Percentiles rank a stretch among this genome's conserved stretches.
These are phyloP conservation scores for Rhinatrema bivittatum DNA, from an alignment of 2,797 vertebrate genomes.

Conservation along the genomic window DNA sequence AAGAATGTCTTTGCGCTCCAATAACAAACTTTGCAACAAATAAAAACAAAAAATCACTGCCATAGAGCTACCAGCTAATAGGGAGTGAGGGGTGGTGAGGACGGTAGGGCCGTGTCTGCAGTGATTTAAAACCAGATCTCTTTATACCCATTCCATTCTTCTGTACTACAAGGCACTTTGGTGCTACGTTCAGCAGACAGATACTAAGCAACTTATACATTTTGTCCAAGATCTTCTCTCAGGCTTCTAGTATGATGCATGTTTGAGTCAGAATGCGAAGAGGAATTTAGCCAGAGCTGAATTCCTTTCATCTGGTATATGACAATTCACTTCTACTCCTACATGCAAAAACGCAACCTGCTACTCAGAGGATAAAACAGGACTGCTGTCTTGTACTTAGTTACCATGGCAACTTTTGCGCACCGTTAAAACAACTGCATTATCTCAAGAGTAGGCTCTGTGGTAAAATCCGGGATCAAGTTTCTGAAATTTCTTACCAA, in stretches of 20 bases:
- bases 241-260: background rate
- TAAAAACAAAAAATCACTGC: background rate
- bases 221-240: background rate
- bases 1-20: background rate
- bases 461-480: background rate
- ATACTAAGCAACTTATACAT: background rate
- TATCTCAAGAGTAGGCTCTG: background rate
- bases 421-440: background rate
- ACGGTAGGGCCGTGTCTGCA: background rate
- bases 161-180: too few species aligned
- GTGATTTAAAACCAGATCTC: background rate
- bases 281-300: too few species aligned
- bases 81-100: too few species aligned
- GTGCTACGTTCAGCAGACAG: too few species aligned
- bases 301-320: too few species aligned
- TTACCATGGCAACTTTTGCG: background rate
- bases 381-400: background rate
- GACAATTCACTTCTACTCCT: too few species aligned
- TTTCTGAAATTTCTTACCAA: background rate
- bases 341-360: too few species aligned
- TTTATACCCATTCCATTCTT: too few species aligned
- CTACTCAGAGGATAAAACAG: too few species aligned
- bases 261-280: background rate
- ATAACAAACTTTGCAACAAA: background rate
- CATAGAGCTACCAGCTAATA: constrained; percentile 3